Conservation (phyloP, 2,113 vertebrate genomes). For the Tachuris rubrigastra region DNA sequence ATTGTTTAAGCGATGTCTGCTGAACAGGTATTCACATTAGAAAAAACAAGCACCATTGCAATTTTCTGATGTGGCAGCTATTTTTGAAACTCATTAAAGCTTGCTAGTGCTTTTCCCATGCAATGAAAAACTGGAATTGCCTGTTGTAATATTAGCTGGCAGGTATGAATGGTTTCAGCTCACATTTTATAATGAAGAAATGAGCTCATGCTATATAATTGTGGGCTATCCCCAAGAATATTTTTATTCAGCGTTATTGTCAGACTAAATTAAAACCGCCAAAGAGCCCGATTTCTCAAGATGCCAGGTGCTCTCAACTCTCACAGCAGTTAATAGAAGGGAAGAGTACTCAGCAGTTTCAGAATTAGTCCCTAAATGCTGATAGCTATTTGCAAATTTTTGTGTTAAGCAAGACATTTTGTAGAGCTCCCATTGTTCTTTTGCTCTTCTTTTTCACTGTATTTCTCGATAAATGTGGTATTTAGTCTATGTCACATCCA, state of each 20-base stretch:
- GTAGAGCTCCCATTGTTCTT: not conserved
- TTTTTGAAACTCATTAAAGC: constrained; percentile 57
- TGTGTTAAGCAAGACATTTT: not conserved
- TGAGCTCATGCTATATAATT: constrained; percentile 63
- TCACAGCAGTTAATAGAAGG: constrained; percentile 12
- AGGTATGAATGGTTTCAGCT: constrained; percentile 61
- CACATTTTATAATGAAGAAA: constrained; percentile 61
- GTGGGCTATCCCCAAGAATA: constrained; percentile 58
- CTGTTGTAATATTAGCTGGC: constrained; percentile 51
- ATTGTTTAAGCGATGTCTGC: constrained; percentile 59
- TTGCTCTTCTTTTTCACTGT: not conserved
- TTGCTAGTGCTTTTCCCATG: constrained; percentile 51
- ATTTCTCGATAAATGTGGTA: not conserved
- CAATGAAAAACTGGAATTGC: constrained; percentile 59
- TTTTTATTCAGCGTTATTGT: constrained; percentile 55
- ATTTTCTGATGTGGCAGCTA: constrained; percentile 61
- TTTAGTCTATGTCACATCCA: not conserved
- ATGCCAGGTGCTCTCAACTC: constrained; percentile 30
- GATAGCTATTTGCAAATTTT: not conserved
- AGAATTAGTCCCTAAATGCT: constrained; percentile 2
- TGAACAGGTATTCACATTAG: constrained; percentile 60
- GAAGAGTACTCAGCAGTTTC: constrained; percentile 23
- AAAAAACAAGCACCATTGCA: constrained; percentile 54
- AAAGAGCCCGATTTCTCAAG: constrained; percentile 38
- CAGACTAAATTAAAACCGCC: constrained; percentile 52